A percentile compares a stretch with the other conserved stretches of the same genome.
phyloP scores from a whole-genome alignment of 1,140 invertebrate genomes.

The Rhynchophorus ferrugineus region DNA sequence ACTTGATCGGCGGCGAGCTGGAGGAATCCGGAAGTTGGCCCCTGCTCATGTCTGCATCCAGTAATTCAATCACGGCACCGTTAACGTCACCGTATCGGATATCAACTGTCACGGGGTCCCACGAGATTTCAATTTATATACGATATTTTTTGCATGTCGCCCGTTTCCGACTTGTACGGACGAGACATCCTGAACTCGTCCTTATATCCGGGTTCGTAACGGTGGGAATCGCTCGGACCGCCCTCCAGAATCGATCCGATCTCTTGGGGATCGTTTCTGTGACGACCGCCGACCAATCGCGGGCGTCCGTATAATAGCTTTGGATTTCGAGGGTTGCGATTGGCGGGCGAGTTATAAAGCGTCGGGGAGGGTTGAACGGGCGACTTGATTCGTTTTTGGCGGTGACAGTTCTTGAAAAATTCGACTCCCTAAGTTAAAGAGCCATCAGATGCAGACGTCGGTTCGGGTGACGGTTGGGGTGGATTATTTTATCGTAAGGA shows the following conservation, averaged over 20 bases:
- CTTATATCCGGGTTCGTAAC: no score
- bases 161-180: no score
- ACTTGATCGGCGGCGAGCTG: conserved; percentile 48
- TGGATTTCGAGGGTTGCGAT: not conserved
- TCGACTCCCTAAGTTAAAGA: conserved; percentile 10
- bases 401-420: conserved; percentile 10
- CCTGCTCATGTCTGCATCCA: conserved; percentile 24
- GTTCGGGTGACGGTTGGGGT: not conserved
- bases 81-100: not conserved
- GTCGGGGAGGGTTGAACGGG: not conserved
- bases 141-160: no score
- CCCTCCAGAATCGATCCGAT: no score
- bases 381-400: conserved; percentile 5
- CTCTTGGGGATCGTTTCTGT: no score
- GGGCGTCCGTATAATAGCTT: not conserved
- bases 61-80: not conserved
- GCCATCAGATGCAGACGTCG: conserved; percentile 21
- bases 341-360: conserved; percentile 1
- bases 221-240: no score
- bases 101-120: not conserved
- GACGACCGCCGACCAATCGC: not conserved
- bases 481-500: not conserved
- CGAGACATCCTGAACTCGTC: no score
- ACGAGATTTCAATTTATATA: not conserved
- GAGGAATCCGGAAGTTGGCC: conserved; percentile 47